Conservation (phyloP, 2,888 invertebrate species). For the Syritta pipiens region DNA sequence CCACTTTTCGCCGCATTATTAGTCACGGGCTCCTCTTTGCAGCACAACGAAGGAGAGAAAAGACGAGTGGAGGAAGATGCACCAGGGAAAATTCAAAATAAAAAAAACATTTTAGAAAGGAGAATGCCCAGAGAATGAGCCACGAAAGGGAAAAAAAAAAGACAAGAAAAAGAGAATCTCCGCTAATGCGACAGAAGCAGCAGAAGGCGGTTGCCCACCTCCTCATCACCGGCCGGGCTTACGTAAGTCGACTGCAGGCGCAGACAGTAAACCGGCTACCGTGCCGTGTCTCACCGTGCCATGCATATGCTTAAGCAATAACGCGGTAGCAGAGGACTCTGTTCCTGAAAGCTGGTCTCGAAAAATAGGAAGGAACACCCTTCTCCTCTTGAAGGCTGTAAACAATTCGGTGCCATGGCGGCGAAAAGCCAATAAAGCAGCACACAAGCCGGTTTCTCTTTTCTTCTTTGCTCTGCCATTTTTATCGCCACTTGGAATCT, state of each 20-base stretch:
- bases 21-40: neutral
- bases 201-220: slow-evolving; percentile 30
- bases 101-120: neutral
- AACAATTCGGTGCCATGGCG: slow-evolving; percentile 60
- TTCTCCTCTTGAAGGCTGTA: no score
- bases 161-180: slow-evolving; percentile 29
- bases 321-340: neutral
- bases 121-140: neutral
- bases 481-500: slow-evolving; percentile 53
- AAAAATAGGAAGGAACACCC: neutral
- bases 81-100: no score
- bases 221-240: slow-evolving; percentile 3
- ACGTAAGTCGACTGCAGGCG: slow-evolving; percentile 37
- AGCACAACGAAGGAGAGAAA: neutral
- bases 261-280: slow-evolving; percentile 12
- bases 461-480: slow-evolving; percentile 1
- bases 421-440: slow-evolving; percentile 39
- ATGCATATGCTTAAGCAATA: neutral
- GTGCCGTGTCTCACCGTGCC: no score
- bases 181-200: slow-evolving; percentile 63
- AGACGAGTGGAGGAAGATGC: neutral
- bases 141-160: neutral
- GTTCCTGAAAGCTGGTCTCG: slow-evolving; percentile 39
- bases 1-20: slow-evolving; percentile 33
- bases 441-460: slow-evolving; percentile 3